Percentiles rank a stretch among this genome's conserved stretches.
phyloP scores from a whole-genome alignment of 2,113 vertebrate species.

The Turdus rufiventris region DNA sequence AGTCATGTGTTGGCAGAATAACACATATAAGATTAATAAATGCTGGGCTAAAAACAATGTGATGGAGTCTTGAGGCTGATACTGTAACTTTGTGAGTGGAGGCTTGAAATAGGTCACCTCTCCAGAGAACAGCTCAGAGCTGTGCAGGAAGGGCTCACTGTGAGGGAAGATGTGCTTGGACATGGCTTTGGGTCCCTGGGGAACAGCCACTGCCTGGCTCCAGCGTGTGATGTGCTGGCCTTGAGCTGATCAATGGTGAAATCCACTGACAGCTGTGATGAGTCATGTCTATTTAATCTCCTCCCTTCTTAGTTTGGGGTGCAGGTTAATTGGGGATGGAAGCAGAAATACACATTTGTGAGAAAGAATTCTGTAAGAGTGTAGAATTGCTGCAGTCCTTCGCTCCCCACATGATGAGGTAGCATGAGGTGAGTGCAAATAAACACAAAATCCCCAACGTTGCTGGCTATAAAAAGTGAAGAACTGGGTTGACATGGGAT shows the following conservation, averaged over 20 bases:
- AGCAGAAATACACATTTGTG: not conserved
- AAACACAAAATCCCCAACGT: not conserved
- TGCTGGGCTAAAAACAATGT: not conserved
- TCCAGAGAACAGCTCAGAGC: constrained; percentile 19
- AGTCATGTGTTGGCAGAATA: not conserved
- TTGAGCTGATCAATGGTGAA: constrained; percentile 3
- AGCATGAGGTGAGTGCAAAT: not conserved
- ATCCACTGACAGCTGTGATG: not conserved
- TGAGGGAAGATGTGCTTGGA: constrained; percentile 31
- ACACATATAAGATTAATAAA: not conserved
- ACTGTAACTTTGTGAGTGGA: not conserved
- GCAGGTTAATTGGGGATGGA: not conserved
- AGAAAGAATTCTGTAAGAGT: not conserved
- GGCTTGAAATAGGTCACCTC: constrained; percentile 40
- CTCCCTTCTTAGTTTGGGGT: not conserved
- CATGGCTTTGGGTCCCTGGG: constrained; percentile 1
- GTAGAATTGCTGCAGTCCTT: not conserved
- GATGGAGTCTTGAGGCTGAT: not conserved
- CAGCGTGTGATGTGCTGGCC: not conserved
- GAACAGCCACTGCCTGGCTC: not conserved
- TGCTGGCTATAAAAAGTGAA: not conserved
- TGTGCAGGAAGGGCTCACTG: not conserved
- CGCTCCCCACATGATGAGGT: fast-evolving
- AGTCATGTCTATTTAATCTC: not conserved
- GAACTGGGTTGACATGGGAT: not conserved